Percentiles rank a stretch among this genome's conserved stretches.
Conservation (phyloP, 2,797 vertebrate species). For the Pseudochromis fuscus region DNA sequence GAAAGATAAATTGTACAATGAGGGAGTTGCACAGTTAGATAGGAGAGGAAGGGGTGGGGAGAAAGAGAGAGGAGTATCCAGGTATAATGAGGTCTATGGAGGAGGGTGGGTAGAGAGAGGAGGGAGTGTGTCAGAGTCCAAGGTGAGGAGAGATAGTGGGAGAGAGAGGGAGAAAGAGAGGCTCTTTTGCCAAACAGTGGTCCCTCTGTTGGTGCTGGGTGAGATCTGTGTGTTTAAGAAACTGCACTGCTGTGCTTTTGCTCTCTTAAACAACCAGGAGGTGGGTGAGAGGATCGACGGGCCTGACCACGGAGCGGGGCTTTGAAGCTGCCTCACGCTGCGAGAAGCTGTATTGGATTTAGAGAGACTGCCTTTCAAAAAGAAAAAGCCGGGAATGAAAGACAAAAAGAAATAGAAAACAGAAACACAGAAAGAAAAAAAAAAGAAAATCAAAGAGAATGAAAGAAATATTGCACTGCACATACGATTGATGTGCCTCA, state of each 20-base stretch:
- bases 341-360: conserved; percentile 77
- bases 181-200: conserved; percentile 69
- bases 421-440: conserved; percentile 12
- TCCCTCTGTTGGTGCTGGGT: conserved; percentile 62
- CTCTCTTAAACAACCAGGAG: conserved; percentile 81
- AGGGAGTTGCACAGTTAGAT: conserved; percentile 42
- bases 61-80: conserved; percentile 50
- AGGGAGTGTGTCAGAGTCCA: conserved; percentile 61
- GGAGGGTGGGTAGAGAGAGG: conserved; percentile 61
- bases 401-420: conserved; percentile 48
- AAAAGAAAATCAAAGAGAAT: conserved; percentile 8
- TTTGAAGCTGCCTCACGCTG: conserved; percentile 80
- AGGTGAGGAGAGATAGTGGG: conserved; percentile 60
- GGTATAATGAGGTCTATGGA: conserved; percentile 75
- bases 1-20: conserved; percentile 69
- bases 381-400: conserved; percentile 47
- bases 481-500: conserved; percentile 19
- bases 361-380: conserved; percentile 67
- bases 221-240: conserved; percentile 80
- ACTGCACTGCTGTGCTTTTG: conserved; percentile 78
- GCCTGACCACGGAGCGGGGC: conserved; percentile 72
- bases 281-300: conserved; percentile 75
- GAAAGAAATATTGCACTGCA: conserved; percentile 15
- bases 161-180: conserved; percentile 32
- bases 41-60: conserved; percentile 18